Base-by-base conservation (phyloP, 2,888 invertebrate species). In the Silvanus unidentatus region DNA sequence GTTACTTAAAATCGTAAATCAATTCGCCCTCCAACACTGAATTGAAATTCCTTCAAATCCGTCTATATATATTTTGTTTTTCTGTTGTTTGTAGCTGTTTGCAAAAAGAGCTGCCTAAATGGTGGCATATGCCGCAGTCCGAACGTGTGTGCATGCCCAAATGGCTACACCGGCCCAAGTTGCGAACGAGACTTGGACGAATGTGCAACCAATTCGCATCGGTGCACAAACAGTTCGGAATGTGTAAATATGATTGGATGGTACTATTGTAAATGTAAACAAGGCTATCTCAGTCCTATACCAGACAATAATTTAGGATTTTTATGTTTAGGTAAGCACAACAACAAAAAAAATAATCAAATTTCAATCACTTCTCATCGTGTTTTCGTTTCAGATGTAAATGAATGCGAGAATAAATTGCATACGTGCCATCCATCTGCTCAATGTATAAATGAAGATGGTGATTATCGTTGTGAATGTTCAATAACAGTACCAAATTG, bases 221-320 rank as follows among this genome's bases (percentile, higher is more conserved):
- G 81, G 48, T 92, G 92, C 73, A 83, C 84, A 55, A 77, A 79
- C 55, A 81, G 85, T 57, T 87, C 90, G 41, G 76, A 78, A 43
- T 92, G 92, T 73, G 81, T 89, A 71, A 92, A 92, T 73, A 86
- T 86, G 78, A 89, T 89, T 35, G 92, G 92, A 57, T 90, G 89
- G 81, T 90, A 88, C 74, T 86, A 88, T 71, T 93, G 93, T 73
- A 82, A 86, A 59, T 92, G 92, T 71, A 81, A 82, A 55, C 78
- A 80, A 45, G 92, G 92, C 2, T 92, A 85, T 73, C 77, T 80
- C 13, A 78, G 80, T 47, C 76, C 77, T 34, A 69, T 75, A 37
- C 71, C 74, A 54, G 77, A 76, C 63, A 77, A 76, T 66, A 75
- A 74, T 47, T 73, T 75, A 58, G 76, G 76, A 69, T 81, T 72